Evolutionary conservation across 2,888 invertebrate species (phyloP).

Genomic region (Plutella xylostella): DNA sequence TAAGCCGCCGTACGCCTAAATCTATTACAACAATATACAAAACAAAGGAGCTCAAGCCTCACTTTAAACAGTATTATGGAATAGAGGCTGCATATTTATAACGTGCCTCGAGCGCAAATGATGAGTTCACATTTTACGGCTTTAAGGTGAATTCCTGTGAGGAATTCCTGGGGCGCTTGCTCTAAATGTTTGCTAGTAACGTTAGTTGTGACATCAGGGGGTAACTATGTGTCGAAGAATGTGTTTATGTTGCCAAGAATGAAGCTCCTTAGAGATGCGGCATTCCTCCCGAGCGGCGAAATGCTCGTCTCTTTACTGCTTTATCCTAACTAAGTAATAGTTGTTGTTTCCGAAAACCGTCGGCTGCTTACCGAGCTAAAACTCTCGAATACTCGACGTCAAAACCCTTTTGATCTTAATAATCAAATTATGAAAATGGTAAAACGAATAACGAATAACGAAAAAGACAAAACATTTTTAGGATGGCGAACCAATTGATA

Average conservation of each 20-base stretch:
- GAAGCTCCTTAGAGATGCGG: constrained; percentile 45
- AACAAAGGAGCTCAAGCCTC: constrained; percentile 29
- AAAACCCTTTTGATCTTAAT: too few species aligned
- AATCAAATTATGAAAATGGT: too few species aligned
- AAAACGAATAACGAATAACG: too few species aligned
- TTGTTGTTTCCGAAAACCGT: too few species aligned
- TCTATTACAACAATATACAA: not conserved
- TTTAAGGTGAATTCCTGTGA: constrained; percentile 45
- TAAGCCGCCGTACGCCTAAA: not conserved
- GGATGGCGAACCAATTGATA: too few species aligned
- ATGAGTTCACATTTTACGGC: constrained; percentile 33
- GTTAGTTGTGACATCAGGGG: constrained; percentile 53
- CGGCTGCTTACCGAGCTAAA: too few species aligned
- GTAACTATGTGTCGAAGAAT: constrained; percentile 67
- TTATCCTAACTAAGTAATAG: too few species aligned
- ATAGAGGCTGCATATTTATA: constrained; percentile 46
- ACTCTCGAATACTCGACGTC: too few species aligned
- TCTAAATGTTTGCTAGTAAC: constrained; percentile 48
- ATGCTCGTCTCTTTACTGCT: constrained; percentile 9
- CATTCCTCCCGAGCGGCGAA: constrained; percentile 21
- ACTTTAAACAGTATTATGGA: constrained; percentile 39
- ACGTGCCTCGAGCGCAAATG: constrained; percentile 22
- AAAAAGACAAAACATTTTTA: too few species aligned
- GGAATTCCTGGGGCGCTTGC: constrained; percentile 47
- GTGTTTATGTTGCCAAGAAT: constrained; percentile 65